Percentiles rank a stretch among this genome's conserved stretches.
These are phyloP conservation scores for Ondatra zibethicus DNA, from an alignment of 2,113 vertebrate species.

Conservation along the genomic window DNA sequence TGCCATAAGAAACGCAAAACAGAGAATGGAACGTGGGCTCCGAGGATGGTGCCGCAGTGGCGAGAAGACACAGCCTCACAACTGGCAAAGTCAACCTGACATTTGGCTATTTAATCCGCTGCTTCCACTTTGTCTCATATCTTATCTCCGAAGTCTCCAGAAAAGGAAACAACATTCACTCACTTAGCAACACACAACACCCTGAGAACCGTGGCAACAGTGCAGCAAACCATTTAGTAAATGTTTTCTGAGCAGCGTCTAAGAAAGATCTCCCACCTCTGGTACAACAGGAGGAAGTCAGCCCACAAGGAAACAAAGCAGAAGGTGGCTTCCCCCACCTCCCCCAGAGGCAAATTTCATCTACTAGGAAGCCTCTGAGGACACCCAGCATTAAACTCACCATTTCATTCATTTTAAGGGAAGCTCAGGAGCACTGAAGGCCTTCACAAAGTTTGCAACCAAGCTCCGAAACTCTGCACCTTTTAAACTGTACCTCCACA, in stretches of 20 bases:
- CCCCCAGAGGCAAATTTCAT: background rate
- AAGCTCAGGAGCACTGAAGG: background rate
- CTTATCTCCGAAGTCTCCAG: background rate
- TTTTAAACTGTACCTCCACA: background rate
- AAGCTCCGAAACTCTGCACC: no score
- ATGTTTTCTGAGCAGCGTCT: accelerated
- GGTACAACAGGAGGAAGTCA: background rate
- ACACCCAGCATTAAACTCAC: background rate
- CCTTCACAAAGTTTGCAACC: no score
- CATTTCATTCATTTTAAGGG: background rate
- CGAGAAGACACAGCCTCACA: background rate
- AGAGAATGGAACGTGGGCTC: background rate
- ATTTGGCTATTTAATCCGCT: background rate
- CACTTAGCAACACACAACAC: background rate
- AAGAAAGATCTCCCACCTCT: no score
- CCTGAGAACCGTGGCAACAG: no score
- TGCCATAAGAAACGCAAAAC: background rate
- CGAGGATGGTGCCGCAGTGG: accelerated
- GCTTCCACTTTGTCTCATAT: no score
- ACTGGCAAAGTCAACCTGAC: background rate
- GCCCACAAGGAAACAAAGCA: background rate
- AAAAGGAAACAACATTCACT: background rate
- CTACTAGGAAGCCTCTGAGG: background rate
- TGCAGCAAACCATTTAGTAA: background rate
- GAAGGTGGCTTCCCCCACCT: no score